Base-by-base conservation (phyloP, 2,797 vertebrate species). In the Smutsia temminckii region DNA sequence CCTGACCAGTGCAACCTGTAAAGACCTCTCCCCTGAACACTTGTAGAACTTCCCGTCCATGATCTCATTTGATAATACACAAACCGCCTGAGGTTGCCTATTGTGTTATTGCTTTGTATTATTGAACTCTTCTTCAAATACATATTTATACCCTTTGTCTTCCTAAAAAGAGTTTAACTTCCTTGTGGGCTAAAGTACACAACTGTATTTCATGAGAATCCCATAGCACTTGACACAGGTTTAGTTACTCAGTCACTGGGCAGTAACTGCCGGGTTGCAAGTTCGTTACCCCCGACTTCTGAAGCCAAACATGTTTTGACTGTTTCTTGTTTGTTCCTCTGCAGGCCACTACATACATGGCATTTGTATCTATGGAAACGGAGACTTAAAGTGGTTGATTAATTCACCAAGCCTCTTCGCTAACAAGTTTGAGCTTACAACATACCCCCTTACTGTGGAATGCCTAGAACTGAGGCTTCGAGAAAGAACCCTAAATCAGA, bases 401-500 rank as follows among this genome's bases (percentile, higher is more conserved):
- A 97, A 98, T 66, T 98, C 97, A 0, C 85, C 79, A 32, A 97
- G 95, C 89, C 94, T 99, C 79, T 99, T 99, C 93, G 98, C 98
- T 66, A 99, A 99, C 96, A 99, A 99, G 95, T 98, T 99, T 97
- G 98, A 99, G 93, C 96, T 98, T 5, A 97, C 92, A 81, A 97
- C 97, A 0, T 98, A 99, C 57, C 98, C 98, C 2, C 97, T 98
- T 6, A 98, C 98, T 0, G 84, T 99, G 93, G 98, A 99, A 93
- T 99, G 98, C 93, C 96, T 99, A 37, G 98, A 99, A 74, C 94
- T 98, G 95, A 97, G 96, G 68, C 97, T 98, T 81, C 97, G 98
- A 32, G 98, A 98, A 78, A 98, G 98, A 93, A 92, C 97, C n/a
- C 91, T 98, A 46, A 98, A 98, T 64, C 98, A 98, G 97, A 98